phyloP scores from a whole-genome alignment of 2,797 vertebrate genomes.

The Pterois miles region DNA sequence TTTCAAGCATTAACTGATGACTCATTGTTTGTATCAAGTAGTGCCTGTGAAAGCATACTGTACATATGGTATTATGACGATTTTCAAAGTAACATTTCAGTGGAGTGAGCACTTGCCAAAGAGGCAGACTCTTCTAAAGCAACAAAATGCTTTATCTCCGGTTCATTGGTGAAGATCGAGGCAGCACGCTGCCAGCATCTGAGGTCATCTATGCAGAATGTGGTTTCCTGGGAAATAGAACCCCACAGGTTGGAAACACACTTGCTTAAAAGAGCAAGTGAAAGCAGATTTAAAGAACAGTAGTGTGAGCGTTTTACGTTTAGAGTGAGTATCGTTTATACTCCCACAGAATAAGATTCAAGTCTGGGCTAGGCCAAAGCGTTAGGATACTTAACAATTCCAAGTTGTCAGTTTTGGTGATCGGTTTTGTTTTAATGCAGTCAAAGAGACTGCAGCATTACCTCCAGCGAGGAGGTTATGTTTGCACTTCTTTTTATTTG shows the following conservation, averaged over 20 bases:
- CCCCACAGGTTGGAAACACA: constrained; percentile 21
- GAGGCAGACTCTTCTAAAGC: constrained; percentile 20
- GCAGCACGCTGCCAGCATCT: constrained; percentile 21
- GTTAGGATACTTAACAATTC: neutral
- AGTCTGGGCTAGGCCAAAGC: constrained; percentile 7
- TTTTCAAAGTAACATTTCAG: constrained; percentile 31
- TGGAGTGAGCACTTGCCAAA: constrained; percentile 23
- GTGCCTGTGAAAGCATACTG: constrained; percentile 34
- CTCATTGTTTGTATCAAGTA: constrained; percentile 39
- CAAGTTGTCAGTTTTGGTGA: constrained; percentile 21
- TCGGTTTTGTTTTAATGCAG: constrained; percentile 29
- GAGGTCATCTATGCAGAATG: constrained; percentile 39
- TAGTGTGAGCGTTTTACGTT: neutral
- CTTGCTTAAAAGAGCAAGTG: neutral
- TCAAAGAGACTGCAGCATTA: neutral
- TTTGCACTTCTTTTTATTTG: neutral
- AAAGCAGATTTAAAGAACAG: neutral
- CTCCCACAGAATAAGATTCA: neutral
- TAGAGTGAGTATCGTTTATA: neutral
- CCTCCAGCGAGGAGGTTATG: neutral
- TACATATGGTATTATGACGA: constrained; percentile 3
- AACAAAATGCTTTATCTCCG: constrained; percentile 17
- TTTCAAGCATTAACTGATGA: constrained; percentile 52
- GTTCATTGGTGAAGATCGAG: constrained; percentile 31
- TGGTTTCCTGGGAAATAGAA: constrained; percentile 21